Conservation (phyloP, 2,888 invertebrate species). For the Hecatera dysodea region DNA sequence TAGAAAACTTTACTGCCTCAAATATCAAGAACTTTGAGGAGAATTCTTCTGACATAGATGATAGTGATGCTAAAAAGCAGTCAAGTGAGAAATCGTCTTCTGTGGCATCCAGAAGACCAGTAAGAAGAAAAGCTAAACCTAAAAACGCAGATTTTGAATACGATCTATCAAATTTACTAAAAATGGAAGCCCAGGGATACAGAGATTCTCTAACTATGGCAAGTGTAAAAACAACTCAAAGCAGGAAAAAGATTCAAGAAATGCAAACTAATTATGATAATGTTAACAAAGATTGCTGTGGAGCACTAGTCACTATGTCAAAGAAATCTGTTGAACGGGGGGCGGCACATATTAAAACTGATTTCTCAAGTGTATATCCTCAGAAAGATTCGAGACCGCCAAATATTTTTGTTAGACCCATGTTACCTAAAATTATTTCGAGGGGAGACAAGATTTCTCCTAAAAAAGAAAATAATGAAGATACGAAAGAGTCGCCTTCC, state of each 20-base stretch:
- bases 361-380: conserved; percentile 66
- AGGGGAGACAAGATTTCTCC: conserved; percentile 83
- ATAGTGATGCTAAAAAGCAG: conserved; percentile 76
- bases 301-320: conserved; percentile 81
- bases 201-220: conserved; percentile 79
- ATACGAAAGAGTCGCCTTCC: conserved; percentile 87
- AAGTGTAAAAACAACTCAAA: conserved; percentile 73
- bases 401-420: conserved; percentile 83
- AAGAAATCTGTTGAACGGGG: conserved; percentile 80
- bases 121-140: conserved; percentile 92
- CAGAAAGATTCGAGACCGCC: conserved; percentile 74
- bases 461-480: conserved; percentile 78
- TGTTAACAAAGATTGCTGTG: conserved; percentile 82
- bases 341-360: conserved; percentile 81
- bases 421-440: conserved; percentile 78
- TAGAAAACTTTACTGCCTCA: conserved; percentile 74
- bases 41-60: conserved; percentile 88
- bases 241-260: conserved; percentile 80
- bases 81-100: conserved; percentile 66
- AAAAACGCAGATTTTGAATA: conserved; percentile 94
- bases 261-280: conserved; percentile 74
- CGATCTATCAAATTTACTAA: conserved; percentile 91
- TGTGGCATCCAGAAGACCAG: conserved; percentile 89
- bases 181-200: conserved; percentile 89
- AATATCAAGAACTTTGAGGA: conserved; percentile 84